Evolutionary conservation across 2,113 vertebrate genomes (phyloP).

Genomic region (Propithecus coquereli): DNA sequence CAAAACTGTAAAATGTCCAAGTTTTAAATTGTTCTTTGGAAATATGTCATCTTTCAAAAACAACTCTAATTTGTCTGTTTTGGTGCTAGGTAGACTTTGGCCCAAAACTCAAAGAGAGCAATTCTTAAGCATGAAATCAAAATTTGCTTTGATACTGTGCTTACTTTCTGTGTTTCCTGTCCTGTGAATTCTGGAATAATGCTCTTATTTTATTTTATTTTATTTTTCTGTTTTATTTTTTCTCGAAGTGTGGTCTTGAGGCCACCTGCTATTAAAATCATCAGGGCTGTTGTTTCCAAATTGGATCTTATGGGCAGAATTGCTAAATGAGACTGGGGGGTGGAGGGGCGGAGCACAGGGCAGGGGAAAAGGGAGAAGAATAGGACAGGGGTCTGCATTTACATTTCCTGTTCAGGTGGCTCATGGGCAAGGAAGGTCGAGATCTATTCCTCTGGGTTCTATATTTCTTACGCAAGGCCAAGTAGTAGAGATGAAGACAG

Average conservation of each 20-base stretch:
- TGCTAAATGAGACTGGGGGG: background rate
- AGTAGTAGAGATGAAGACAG: background rate
- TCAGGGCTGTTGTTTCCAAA: background rate
- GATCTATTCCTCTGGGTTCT: background rate
- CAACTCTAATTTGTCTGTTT: background rate
- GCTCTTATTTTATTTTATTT: background rate
- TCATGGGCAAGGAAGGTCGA: background rate
- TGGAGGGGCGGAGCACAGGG: background rate
- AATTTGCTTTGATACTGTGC: background rate
- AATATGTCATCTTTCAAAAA: background rate
- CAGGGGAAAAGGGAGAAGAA: too few species aligned
- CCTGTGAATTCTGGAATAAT: background rate
- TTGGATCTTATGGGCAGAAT: background rate
- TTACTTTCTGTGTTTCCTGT: background rate
- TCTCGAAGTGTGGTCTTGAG: too few species aligned
- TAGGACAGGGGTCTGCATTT: background rate
- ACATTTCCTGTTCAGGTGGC: background rate
- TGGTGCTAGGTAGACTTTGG: background rate
- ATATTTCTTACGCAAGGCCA: background rate
- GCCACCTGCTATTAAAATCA: background rate
- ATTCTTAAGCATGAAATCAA: background rate
- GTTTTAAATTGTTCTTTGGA: background rate
- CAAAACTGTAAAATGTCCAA: background rate
- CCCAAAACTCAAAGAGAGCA: background rate
- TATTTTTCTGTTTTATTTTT: background rate